A percentile compares a stretch with the other conserved stretches of the same genome.
These are phyloP conservation scores for Anhinga rufa DNA, from an alignment of 2,113 vertebrate genomes.

Conservation along the genomic window DNA sequence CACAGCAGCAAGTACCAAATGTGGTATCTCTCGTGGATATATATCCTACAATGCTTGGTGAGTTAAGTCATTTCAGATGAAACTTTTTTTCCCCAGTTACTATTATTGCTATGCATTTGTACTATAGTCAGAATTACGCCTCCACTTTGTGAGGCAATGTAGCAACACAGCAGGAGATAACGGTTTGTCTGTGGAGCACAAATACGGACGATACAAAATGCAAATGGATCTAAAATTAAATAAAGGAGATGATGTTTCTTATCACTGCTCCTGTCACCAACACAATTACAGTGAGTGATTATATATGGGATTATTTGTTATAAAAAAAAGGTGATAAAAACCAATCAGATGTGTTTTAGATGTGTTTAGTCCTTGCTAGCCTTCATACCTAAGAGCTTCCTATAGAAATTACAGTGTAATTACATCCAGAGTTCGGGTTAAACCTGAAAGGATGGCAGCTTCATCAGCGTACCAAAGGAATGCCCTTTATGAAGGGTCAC, in stretches of 20 bases:
- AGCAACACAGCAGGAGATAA: background rate
- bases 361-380: background rate
- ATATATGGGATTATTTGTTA: background rate
- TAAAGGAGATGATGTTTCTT: background rate
- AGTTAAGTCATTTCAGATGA: slow-evolving; percentile 15
- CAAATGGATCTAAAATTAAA: background rate
- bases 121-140: background rate
- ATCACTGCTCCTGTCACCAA: background rate
- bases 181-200: background rate
- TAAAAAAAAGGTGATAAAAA: background rate
- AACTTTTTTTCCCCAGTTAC: background rate
- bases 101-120: background rate
- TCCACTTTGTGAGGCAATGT: background rate
- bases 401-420: background rate
- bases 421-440: background rate
- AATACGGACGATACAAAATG: background rate
- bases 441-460: background rate
- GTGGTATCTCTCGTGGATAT: slow-evolving; percentile 93
- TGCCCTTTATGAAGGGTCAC: background rate
- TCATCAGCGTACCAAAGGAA: background rate
- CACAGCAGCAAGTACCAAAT: slow-evolving; percentile 71
- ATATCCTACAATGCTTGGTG: slow-evolving; percentile 91
- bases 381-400: background rate
- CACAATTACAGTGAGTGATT: background rate
- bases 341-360: background rate